Percentiles rank a stretch among this genome's conserved stretches.
Evolutionary conservation across 2,888 invertebrate species (phyloP).

Genomic region (Venusia cambrica): DNA sequence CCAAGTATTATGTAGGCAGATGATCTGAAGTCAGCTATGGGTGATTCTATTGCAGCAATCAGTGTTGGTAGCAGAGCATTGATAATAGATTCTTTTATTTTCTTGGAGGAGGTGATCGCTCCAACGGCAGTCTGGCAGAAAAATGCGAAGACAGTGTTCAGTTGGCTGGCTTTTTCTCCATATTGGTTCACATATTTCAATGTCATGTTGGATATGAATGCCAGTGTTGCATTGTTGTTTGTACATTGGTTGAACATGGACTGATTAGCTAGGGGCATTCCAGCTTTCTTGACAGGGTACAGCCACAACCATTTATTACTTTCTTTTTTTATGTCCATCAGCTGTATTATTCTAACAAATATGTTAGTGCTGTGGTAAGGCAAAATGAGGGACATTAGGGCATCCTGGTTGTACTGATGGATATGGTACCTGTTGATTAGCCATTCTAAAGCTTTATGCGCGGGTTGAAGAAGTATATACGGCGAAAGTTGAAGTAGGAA

Average conservation of each 20-base stretch:
- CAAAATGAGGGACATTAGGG: slow-evolving; percentile 89
- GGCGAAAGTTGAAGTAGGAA: slow-evolving; percentile 93
- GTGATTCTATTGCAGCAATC: slow-evolving; percentile 85
- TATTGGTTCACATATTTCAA: slow-evolving; percentile 79
- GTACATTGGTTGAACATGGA: slow-evolving; percentile 87
- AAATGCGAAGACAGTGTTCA: slow-evolving; percentile 89
- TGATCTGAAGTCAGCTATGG: slow-evolving; percentile 85
- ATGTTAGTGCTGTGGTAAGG: slow-evolving; percentile 97
- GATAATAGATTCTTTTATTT: slow-evolving; percentile 83
- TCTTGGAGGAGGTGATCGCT: slow-evolving; percentile 80
- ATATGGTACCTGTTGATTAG: slow-evolving; percentile 93
- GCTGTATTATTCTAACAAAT: slow-evolving; percentile 90
- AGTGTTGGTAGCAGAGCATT: slow-evolving; percentile 86
- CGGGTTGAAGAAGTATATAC: slow-evolving; percentile 90
- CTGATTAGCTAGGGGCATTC: slow-evolving; percentile 86
- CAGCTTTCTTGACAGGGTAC: slow-evolving; percentile 85
- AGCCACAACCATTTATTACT: slow-evolving; percentile 90
- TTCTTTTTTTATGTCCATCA: slow-evolving; percentile 83
- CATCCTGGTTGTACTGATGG: slow-evolving; percentile 92
- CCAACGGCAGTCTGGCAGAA: slow-evolving; percentile 89
- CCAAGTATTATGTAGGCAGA: slow-evolving; percentile 87
- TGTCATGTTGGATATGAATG: slow-evolving; percentile 53
- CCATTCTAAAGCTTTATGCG: slow-evolving; percentile 97
- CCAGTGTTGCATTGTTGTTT: slow-evolving; percentile 59
- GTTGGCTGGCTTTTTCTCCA: slow-evolving; percentile 77